Percentiles rank a stretch among this genome's conserved stretches.
Conservation (phyloP, 1,140 invertebrate species). For the Diabrotica virgifera region DNA sequence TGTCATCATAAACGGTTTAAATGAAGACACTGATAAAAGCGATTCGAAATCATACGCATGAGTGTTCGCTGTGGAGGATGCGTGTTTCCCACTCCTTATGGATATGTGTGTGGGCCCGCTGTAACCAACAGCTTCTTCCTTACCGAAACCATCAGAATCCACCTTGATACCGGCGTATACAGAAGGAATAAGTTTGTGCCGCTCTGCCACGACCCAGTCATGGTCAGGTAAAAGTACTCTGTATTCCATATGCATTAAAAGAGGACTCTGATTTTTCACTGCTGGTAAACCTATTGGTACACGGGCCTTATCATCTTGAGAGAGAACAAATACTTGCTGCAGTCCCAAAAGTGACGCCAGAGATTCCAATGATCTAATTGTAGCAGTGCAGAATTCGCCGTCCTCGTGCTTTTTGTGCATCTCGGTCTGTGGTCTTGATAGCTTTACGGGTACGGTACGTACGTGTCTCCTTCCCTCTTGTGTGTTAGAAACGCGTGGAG, state of each 20-base stretch:
- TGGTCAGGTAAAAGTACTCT: slow-evolving; percentile 42
- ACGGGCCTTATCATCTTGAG: slow-evolving; percentile 36
- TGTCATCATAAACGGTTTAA: background rate
- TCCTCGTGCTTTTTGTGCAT: slow-evolving; percentile 32
- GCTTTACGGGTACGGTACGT: slow-evolving; percentile 22
- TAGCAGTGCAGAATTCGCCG: slow-evolving; percentile 22
- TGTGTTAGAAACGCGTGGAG: slow-evolving; percentile 18
- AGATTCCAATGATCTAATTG: background rate
- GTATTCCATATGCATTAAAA: slow-evolving; percentile 49
- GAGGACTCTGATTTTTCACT: slow-evolving; percentile 41
- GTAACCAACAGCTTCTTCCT: slow-evolving; percentile 38
- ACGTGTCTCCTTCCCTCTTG: slow-evolving; percentile 29
- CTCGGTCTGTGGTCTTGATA: slow-evolving; percentile 30
- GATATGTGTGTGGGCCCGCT: slow-evolving; percentile 44
- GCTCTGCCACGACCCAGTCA: slow-evolving; percentile 45
- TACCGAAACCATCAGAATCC: slow-evolving; percentile 30
- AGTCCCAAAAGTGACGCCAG: slow-evolving; percentile 7
- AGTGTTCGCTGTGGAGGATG: slow-evolving; percentile 31
- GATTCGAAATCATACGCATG: slow-evolving; percentile 17
- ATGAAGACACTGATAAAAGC: background rate
- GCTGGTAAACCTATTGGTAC: slow-evolving; percentile 39
- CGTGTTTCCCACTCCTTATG: slow-evolving; percentile 40
- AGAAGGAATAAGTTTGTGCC: slow-evolving; percentile 46
- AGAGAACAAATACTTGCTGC: slow-evolving; percentile 30
- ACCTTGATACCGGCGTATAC: slow-evolving; percentile 35